Percentiles rank a stretch among this genome's conserved stretches.
Evolutionary conservation across 1,140 invertebrate genomes (phyloP).

Genomic region (Belonocnema kinseyi): DNA sequence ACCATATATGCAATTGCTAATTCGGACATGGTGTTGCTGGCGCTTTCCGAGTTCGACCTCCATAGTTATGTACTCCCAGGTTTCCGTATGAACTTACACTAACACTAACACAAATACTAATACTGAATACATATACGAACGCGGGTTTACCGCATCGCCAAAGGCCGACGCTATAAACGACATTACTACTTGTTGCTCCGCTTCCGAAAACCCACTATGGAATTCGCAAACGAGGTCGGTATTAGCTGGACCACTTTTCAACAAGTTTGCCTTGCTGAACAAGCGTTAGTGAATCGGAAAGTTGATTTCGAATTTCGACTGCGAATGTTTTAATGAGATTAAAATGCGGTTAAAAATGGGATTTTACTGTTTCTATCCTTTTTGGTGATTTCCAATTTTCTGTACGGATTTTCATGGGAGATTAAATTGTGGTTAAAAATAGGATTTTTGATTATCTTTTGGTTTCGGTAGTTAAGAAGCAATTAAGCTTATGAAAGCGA

Average conservation of each 20-base stretch:
- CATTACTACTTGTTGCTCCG: conserved; percentile 73
- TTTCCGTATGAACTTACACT: conserved; percentile 48
- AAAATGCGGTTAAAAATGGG: too few relatives aligned
- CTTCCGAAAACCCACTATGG: conserved; percentile 61
- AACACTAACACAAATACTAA: conserved; percentile 39
- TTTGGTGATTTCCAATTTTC: too few relatives aligned
- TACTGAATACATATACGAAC: conserved; percentile 33
- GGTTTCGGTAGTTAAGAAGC: too few relatives aligned
- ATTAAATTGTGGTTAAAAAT: too few relatives aligned
- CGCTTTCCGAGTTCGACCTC: conserved; percentile 45
- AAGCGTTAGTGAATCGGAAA: not conserved
- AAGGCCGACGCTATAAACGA: conserved; percentile 59
- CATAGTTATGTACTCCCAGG: conserved; percentile 35
- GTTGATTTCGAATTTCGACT: not conserved
- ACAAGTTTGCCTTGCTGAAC: conserved; percentile 25
- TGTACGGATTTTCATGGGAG: too few relatives aligned
- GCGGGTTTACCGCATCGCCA: conserved; percentile 50
- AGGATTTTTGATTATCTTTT: too few relatives aligned
- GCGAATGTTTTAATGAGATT: too few relatives aligned
- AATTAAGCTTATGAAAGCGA: too few relatives aligned
- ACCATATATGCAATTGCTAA: conserved; percentile 9
- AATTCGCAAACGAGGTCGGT: conserved; percentile 22
- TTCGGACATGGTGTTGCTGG: conserved; percentile 37
- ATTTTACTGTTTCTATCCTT: too few relatives aligned
- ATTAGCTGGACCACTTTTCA: conserved; percentile 22